Evolutionary conservation across 2,888 invertebrate species (phyloP), one percentile per base, ranked within the genome.

Genomic region (Chrysomela aeneicollis): DNA sequence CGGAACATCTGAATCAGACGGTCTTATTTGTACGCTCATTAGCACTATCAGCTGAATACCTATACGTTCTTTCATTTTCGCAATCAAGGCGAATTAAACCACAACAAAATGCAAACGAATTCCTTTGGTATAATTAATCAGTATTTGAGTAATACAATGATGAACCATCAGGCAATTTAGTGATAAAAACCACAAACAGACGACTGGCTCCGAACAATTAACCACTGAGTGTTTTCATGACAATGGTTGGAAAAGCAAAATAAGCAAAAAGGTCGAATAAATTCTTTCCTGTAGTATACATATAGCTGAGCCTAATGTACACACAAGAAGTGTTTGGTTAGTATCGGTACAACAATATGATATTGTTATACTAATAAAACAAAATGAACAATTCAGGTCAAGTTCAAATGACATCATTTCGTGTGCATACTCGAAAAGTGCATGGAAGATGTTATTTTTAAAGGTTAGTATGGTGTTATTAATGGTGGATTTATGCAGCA

Each of bases 91-190:
- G 15, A 42, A 3, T 42, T 12, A 15, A 42, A 42, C 15, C 42
- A 42, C 42, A 42, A 42, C 15, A 42, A 42, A 5, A 42, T 32
- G n/a, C 52, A 52, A 32, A 32, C 22, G 9, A 22, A 10, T 26
- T 18, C 1, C 26, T 49, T 26, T 3, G 26, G 6, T 26, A 26
- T 59, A 59, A 59, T 59, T 59, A 49, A 26, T 59, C 19, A 46
- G 5, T 26, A 12, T 46, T n/a, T 51, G 18, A 49, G 32, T 32
- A 60, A 26, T 61, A 18, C 22, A 2, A 61, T 54, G 61, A 51
- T 42, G 10, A 17, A 9, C 30, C 32, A 26, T 22, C 50, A 17
- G n/a, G 12, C 18, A 59, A 52, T 59, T 19, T 18, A 59, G 17
- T 19, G 17, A 51, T 35, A 32, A 59, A 32, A 59, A 50, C 51